Conservation (phyloP, 1,140 invertebrate species). For the Drosophila trapezifrons region DNA sequence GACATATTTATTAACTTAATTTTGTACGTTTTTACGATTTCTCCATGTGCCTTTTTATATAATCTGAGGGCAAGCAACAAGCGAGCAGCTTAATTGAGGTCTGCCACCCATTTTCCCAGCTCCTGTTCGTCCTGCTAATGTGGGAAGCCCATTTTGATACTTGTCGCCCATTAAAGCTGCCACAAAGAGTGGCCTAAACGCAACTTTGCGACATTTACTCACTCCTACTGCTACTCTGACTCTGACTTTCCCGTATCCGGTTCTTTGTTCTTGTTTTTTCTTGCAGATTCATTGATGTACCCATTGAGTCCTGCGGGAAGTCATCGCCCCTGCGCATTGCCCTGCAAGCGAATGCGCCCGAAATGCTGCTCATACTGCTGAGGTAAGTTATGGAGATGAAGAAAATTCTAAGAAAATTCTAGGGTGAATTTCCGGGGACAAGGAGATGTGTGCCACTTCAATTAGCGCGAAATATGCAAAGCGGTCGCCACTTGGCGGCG, state of each 20-base stretch:
- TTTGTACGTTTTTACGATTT: not conserved
- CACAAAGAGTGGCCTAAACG: slow-evolving; percentile 53
- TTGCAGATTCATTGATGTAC: slow-evolving; percentile 90
- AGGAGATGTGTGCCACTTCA: slow-evolving; percentile 55
- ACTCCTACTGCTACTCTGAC: slow-evolving; percentile 8
- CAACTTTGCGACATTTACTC: slow-evolving; percentile 37
- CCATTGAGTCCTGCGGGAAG: slow-evolving; percentile 90
- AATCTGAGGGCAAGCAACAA: slow-evolving; percentile 32
- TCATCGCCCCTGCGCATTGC: slow-evolving; percentile 88
- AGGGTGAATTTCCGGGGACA: not conserved
- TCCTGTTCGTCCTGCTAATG: slow-evolving; percentile 47
- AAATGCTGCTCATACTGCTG: slow-evolving; percentile 89
- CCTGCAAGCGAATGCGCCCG: slow-evolving; percentile 88
- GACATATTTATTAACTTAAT: not conserved
- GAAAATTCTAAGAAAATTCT: slow-evolving; percentile 2
- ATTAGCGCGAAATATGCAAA: slow-evolving; percentile 77
- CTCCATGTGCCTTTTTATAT: not conserved
- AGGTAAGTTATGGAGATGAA: slow-evolving; percentile 68
- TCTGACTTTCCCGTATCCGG: slow-evolving; percentile 20
- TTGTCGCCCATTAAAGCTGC: slow-evolving; percentile 57
- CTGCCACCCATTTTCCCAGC: slow-evolving; percentile 29
- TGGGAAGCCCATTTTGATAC: slow-evolving; percentile 40
- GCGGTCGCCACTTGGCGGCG: slow-evolving; percentile 61
- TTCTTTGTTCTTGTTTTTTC: slow-evolving; percentile 21
- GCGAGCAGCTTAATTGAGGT: slow-evolving; percentile 61